A percentile compares a stretch with the other conserved stretches of the same genome.
Conservation (phyloP, 2,113 vertebrate species). For the Pterocles burchelli region DNA sequence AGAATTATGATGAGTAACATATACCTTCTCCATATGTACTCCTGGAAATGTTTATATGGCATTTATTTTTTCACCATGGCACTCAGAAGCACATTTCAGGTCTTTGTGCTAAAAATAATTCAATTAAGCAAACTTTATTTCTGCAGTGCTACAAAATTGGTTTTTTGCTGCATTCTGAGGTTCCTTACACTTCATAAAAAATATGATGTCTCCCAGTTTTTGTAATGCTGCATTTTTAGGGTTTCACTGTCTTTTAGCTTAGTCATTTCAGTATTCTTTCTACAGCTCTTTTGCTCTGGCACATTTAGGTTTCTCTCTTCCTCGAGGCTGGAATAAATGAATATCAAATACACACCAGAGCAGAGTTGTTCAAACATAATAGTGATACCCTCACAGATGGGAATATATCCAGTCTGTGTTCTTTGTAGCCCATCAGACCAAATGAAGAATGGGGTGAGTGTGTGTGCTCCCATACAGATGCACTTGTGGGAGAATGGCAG, state of each 20-base stretch:
- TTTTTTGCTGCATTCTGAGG: not conserved
- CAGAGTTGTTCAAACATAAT: not conserved
- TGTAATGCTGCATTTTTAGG: fast-evolving
- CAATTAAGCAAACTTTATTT: not conserved
- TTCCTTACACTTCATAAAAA: not conserved
- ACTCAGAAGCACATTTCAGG: not conserved
- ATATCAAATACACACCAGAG: not conserved
- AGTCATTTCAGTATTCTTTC: not conserved
- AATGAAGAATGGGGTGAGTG: not conserved
- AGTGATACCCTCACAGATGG: not conserved
- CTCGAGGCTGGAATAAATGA: not conserved
- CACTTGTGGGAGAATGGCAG: not conserved
- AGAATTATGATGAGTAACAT: not conserved
- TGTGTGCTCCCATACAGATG: not conserved
- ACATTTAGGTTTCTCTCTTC: not conserved
- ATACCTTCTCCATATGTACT: not conserved
- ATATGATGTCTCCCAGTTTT: not conserved
- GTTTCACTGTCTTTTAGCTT: not conserved
- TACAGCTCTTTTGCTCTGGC: not conserved
- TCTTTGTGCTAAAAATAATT: not conserved
- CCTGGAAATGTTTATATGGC: not conserved
- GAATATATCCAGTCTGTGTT: not conserved
- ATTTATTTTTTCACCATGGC: not conserved
- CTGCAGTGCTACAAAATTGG: not conserved
- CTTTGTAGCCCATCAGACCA: not conserved